A percentile compares a stretch with the other conserved stretches of the same genome.
phyloP scores from a whole-genome alignment of 2,113 vertebrate species.

The Hippocampus zosterae region DNA sequence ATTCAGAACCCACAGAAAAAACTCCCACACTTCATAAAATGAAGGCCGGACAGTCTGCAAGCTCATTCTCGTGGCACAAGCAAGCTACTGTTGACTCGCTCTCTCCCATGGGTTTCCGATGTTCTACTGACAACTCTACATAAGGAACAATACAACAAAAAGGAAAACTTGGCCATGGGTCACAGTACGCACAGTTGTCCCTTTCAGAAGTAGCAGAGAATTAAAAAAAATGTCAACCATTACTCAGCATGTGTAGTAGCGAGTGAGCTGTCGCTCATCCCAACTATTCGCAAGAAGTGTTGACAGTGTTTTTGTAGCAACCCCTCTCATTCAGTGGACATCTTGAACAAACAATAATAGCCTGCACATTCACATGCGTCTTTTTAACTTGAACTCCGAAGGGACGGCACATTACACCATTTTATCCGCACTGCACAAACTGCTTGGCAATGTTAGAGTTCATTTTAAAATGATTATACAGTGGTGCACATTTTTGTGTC shows the following conservation, averaged over 20 bases:
- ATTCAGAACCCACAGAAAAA: slow-evolving; percentile 52
- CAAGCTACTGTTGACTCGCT: slow-evolving; percentile 60
- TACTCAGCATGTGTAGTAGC: background rate
- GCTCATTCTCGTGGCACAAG: slow-evolving; percentile 60
- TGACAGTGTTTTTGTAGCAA: background rate
- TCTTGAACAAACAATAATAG: background rate
- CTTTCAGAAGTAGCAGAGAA: slow-evolving; percentile 21
- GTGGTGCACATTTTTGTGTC: too few species aligned
- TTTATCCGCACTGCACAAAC: too few species aligned
- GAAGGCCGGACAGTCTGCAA: slow-evolving; percentile 52
- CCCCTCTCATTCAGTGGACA: too few species aligned
- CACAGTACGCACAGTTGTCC: slow-evolving; percentile 17
- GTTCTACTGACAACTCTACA: slow-evolving; percentile 30
- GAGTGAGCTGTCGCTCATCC: background rate
- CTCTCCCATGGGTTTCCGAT: slow-evolving; percentile 34
- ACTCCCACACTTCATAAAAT: slow-evolving; percentile 67
- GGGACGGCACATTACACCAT: too few species aligned
- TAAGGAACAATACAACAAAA: slow-evolving; percentile 24
- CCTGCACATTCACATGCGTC: too few species aligned
- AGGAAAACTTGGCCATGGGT: slow-evolving; percentile 30
- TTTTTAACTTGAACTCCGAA: too few species aligned
- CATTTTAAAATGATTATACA: too few species aligned
- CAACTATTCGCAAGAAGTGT: background rate
- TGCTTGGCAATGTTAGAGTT: too few species aligned
- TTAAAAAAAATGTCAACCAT: slow-evolving; percentile 2